Percentiles rank a stretch among this genome's conserved stretches.
phyloP scores from a whole-genome alignment of 2,888 invertebrate genomes.

The Tuta absoluta region DNA sequence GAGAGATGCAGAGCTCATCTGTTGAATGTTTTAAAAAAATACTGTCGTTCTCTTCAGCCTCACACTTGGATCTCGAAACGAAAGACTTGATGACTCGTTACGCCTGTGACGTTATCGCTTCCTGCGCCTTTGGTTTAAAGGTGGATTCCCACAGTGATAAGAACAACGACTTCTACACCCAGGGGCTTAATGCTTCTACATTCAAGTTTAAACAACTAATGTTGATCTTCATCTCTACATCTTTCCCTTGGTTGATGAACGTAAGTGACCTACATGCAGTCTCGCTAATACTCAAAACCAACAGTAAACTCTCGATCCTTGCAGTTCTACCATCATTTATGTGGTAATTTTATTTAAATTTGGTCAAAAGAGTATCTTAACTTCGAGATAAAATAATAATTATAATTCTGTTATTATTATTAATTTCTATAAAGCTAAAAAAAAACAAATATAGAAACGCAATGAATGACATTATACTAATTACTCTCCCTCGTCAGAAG shows the following conservation, averaged over 20 bases:
- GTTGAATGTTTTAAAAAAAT: slow-evolving; percentile 6
- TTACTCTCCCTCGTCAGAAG: no score
- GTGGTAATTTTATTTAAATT: no score
- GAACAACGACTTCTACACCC: slow-evolving; percentile 76
- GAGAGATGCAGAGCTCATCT: no score
- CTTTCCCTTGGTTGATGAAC: slow-evolving; percentile 37
- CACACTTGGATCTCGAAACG: slow-evolving; percentile 52
- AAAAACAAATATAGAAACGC: no score
- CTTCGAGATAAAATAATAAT: no score
- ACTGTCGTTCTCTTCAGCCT: slow-evolving; percentile 37
- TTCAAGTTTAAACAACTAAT: slow-evolving; percentile 41
- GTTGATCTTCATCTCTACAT: slow-evolving; percentile 33
- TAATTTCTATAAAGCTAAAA: no score
- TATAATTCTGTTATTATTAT: no score
- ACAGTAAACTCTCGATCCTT: no score
- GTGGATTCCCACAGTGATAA: slow-evolving; percentile 75
- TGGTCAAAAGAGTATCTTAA: no score
- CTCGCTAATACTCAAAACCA: no score
- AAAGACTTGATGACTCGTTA: slow-evolving; percentile 66
- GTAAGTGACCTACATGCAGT: slow-evolving; percentile 30
- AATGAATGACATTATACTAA: background rate
- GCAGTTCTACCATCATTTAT: no score
- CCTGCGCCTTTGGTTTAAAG: slow-evolving; percentile 72
- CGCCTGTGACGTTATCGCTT: slow-evolving; percentile 76
- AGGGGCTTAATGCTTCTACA: slow-evolving; percentile 67